A percentile compares a stretch with the other conserved stretches of the same genome.
Conservation (phyloP, 2,113 vertebrate species). For the Philantomba maxwellii region DNA sequence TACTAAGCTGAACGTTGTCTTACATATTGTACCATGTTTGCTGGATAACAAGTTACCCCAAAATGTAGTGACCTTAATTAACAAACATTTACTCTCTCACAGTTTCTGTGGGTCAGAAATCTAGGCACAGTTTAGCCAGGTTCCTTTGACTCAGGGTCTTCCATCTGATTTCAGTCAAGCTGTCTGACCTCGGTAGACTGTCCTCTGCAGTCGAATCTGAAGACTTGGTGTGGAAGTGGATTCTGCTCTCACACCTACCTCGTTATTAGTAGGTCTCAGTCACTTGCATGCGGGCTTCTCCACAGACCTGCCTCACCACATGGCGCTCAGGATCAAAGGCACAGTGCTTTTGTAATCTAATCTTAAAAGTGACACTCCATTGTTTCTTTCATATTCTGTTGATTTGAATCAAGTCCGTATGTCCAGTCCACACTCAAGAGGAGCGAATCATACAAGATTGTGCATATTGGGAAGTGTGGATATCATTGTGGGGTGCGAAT, state of each 20-base stretch:
- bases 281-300: too few species aligned
- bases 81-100: not conserved
- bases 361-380: not conserved
- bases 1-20: not conserved
- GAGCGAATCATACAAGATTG: not conserved
- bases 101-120: not conserved
- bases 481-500: not conserved
- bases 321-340: not conserved
- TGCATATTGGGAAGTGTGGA: not conserved
- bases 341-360: not conserved
- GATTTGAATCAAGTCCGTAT: not conserved
- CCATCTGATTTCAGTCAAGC: not conserved
- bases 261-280: not conserved
- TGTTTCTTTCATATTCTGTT: not conserved
- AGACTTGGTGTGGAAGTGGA: not conserved
- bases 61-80: not conserved
- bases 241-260: not conserved
- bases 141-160: not conserved
- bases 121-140: not conserved
- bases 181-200: not conserved
- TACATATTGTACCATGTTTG: not conserved
- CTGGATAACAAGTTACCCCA: not conserved
- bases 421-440: not conserved
- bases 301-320: not conserved
- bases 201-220: not conserved